Conservation (phyloP, 2,797 vertebrate genomes). For the Leuciscus waleckii region DNA sequence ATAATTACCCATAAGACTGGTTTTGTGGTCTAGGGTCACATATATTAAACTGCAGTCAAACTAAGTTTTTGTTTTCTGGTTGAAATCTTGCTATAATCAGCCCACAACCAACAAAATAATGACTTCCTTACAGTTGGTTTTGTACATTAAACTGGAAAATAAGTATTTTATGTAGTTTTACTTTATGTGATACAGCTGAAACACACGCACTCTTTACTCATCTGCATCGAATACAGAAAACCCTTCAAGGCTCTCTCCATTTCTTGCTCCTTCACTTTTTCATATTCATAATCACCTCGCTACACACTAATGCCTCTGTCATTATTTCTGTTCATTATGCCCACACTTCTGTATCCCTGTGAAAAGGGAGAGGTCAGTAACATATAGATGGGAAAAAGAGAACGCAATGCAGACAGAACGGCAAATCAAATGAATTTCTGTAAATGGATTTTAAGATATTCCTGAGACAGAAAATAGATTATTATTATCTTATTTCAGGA, state of each 20-base stretch:
- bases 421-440: constrained; percentile 40
- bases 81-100: neutral
- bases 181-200: neutral
- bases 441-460: constrained; percentile 48
- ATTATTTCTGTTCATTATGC: constrained; percentile 12
- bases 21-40: too few species aligned
- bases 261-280: constrained; percentile 7
- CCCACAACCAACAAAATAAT: neutral
- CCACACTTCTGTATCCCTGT: neutral
- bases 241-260: neutral
- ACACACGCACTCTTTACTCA: neutral
- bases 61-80: neutral
- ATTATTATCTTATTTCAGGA: constrained; percentile 42
- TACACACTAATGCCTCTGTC: constrained; percentile 31
- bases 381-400: constrained; percentile 1
- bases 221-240: constrained; percentile 5
- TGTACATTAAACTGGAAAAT: neutral
- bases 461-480: constrained; percentile 46
- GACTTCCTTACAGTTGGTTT: neutral
- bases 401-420: neutral
- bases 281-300: constrained; percentile 24
- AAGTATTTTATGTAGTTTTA: neutral
- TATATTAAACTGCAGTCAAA: neutral
- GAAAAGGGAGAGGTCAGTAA: neutral
- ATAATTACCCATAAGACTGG: too few species aligned